Percentiles rank a stretch among this genome's conserved stretches.
Conservation (phyloP, 2,888 invertebrate genomes). For the Drosophila mimica region DNA sequence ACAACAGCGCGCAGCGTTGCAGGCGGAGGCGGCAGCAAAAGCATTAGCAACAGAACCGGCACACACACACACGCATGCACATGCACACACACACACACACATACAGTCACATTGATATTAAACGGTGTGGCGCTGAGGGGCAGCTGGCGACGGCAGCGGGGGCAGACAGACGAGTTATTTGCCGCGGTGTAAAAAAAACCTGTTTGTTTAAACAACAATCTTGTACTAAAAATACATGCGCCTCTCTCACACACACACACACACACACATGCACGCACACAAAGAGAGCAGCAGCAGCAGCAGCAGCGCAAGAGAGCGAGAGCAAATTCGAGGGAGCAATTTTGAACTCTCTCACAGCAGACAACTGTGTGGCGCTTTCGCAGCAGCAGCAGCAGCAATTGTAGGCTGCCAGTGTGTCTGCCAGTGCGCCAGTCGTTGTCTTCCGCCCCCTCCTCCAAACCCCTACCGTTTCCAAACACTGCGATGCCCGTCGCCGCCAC, state of each 20-base stretch:
- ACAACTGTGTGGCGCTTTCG: conserved; percentile 65
- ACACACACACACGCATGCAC: conserved; percentile 18
- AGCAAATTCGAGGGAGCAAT: conserved; percentile 29
- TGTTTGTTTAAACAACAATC: conserved; percentile 81
- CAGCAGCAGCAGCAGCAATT: conserved; percentile 35
- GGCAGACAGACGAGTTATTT: conserved; percentile 77
- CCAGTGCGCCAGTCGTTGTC: conserved; percentile 74
- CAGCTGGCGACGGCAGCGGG: conserved; percentile 49
- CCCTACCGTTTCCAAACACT: neutral
- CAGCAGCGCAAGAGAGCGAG: conserved; percentile 17
- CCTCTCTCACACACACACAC: conserved; percentile 44
- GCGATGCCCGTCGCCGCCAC: conserved; percentile 18
- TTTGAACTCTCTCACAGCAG: conserved; percentile 28
- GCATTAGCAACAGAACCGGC: conserved; percentile 35
- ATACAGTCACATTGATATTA: conserved; percentile 8
- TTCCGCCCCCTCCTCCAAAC: conserved; percentile 9
- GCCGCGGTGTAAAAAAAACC: conserved; percentile 79
- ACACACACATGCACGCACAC: conserved; percentile 6
- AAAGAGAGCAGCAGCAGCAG: conserved; percentile 25
- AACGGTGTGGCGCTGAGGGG: conserved; percentile 64
- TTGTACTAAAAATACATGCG: conserved; percentile 80
- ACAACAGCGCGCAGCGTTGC: conserved; percentile 72
- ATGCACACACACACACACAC: conserved; percentile 4
- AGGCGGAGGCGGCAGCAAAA: conserved; percentile 62
- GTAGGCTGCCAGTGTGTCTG: conserved; percentile 77